These are phyloP conservation scores for Mactromeris polynyma DNA, from an alignment of 2,888 invertebrate genomes.

Conservation along the genomic window DNA sequence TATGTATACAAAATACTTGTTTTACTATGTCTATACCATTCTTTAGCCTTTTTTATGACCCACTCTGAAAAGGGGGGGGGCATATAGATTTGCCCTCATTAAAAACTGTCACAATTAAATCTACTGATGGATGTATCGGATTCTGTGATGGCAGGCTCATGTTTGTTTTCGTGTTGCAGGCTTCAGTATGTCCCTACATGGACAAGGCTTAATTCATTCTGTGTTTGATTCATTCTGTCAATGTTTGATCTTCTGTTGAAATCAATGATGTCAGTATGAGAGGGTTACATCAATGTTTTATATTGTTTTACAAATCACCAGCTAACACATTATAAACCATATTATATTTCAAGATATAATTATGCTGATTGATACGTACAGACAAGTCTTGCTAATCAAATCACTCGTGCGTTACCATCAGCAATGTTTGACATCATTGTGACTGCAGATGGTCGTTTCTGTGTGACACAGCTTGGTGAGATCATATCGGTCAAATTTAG, in stretches of 20 bases:
- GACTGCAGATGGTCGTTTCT: conserved; percentile 36
- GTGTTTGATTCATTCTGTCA: not conserved
- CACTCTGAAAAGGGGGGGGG: too few relatives aligned
- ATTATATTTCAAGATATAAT: conserved; percentile 21
- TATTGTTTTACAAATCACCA: conserved; percentile 5
- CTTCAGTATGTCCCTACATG: not conserved
- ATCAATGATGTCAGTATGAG: not conserved
- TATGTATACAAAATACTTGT: too few relatives aligned
- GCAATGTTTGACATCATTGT: conserved; percentile 13
- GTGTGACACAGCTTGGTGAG: conserved; percentile 20
- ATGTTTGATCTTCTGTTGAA: not conserved
- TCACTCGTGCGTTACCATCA: conserved; percentile 19
- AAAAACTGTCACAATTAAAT: too few relatives aligned
- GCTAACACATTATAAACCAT: conserved; percentile 4
- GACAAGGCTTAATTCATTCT: not conserved
- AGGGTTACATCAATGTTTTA: not conserved
- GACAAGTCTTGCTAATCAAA: conserved; percentile 16
- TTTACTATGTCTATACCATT: too few relatives aligned
- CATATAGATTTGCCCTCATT: too few relatives aligned
- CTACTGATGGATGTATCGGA: too few relatives aligned
- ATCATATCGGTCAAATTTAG: conserved; percentile 4
- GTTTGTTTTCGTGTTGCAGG: not conserved
- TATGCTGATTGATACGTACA: conserved; percentile 19
- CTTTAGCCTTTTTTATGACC: too few relatives aligned
- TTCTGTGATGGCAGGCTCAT: not conserved